Base-by-base conservation (phyloP, 1,140 invertebrate species). In the Drosophila ficusphila region DNA sequence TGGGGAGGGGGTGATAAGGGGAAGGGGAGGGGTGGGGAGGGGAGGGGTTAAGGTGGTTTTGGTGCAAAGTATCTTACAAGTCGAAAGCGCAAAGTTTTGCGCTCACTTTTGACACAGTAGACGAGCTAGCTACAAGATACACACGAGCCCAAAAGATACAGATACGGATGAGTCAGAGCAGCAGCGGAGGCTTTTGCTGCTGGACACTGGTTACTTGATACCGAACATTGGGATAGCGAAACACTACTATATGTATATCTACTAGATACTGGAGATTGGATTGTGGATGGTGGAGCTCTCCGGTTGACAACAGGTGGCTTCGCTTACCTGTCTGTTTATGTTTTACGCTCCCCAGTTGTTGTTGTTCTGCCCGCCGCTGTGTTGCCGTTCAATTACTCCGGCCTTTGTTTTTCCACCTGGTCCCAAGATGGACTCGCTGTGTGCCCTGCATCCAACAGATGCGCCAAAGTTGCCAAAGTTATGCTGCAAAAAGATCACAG, bases 71-170 rank as follows among this genome's bases (percentile, higher is more conserved):
- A 78, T 62, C 65, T 52, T 52, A 62, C 58, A 75, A 79, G 51
- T 39, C 71, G 42, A 77, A 67, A 77, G 78, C 62, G 64, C 70
- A 75, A 83, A 83, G 36, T 83, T 83, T 83, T 71, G 64, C 79
- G 79, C 79, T 85, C 79, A 83, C 79, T 83, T 82, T 83, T 83
- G 79, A 85, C 79, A 82, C 81, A 71, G 42, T 58, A 47, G 65
- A 57, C 27, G 64, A 12, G 51, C 41, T 21, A 46, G 51, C 27
- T 56, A 62, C 42, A 67, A 61, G 41, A 31, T 27, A 38, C 56
- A 31, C 25, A 65, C 18, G 38, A 23, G 18, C 29, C 14, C 14
- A 14, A 39, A 38, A 65, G 57, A 64, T 48, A 65, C 41, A 39
- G 31, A 47, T 38, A 41, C 42, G n/a, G 39, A 36, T 61, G 49